Evolutionary conservation across 2,888 invertebrate species (phyloP).

Genomic region (Agrochola macilenta): DNA sequence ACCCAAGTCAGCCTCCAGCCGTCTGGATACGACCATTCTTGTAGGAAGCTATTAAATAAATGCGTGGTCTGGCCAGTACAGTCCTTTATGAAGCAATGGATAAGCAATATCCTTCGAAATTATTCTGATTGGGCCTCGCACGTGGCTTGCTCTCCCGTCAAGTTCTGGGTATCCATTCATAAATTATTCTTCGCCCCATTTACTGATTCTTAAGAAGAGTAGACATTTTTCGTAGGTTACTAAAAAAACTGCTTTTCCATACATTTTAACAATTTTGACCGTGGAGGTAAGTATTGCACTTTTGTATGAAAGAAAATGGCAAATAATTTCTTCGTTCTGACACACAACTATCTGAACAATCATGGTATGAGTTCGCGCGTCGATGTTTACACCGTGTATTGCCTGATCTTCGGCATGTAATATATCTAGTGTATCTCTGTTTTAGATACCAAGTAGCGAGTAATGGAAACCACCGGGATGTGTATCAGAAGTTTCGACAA

Average conservation of each 20-base stretch:
- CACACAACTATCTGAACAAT: not conserved
- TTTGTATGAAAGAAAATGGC: not conserved
- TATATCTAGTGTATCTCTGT: constrained; percentile 12
- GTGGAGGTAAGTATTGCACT: not conserved
- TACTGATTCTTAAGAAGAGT: no score
- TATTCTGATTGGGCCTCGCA: no score
- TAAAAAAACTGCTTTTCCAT: not conserved
- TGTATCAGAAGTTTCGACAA: constrained; percentile 45
- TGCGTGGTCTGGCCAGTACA: not conserved
- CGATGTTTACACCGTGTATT: not conserved
- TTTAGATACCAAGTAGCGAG: constrained; percentile 74
- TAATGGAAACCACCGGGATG: constrained; percentile 46
- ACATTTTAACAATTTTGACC: not conserved
- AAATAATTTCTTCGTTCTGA: not conserved
- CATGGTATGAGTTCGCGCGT: not conserved
- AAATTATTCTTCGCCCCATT: not conserved
- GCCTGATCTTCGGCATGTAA: not conserved
- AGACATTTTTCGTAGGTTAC: not conserved
- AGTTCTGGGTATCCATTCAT: not conserved
- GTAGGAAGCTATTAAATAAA: not conserved
- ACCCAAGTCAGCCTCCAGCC: not conserved
- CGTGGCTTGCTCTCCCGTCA: not conserved
- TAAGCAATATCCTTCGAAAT: no score
- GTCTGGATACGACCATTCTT: not conserved
- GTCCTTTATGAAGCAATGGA: not conserved